Percentiles rank a stretch among this genome's conserved stretches.
These are phyloP conservation scores for Ptychadena robeensis DNA, from an alignment of 2,797 vertebrate genomes.

Conservation along the genomic window DNA sequence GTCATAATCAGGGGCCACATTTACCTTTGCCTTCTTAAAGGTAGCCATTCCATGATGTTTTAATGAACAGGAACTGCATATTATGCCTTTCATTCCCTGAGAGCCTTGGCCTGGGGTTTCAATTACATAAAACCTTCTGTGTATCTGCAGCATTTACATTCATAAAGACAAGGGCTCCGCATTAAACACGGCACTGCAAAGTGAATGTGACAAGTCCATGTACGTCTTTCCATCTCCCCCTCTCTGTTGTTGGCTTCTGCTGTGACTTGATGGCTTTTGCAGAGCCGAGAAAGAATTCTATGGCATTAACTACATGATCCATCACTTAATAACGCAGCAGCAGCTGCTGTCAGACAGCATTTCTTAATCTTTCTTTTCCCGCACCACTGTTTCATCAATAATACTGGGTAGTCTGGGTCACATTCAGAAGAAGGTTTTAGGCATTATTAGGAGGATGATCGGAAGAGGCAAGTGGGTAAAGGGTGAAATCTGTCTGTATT, in stretches of 20 bases:
- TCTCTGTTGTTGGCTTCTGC: slow-evolving; percentile 34
- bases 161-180: slow-evolving; percentile 35
- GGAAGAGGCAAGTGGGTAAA: not conserved
- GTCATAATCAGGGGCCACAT: slow-evolving; percentile 11
- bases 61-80: slow-evolving; percentile 17
- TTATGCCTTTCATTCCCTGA: not conserved
- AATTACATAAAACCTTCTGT: slow-evolving; percentile 29
- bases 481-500: not conserved
- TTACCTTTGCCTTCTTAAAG: not conserved
- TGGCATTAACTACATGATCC: slow-evolving; percentile 59
- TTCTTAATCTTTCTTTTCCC: slow-evolving; percentile 49
- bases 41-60: slow-evolving; percentile 24
- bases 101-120: slow-evolving; percentile 21
- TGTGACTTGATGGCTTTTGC: slow-evolving; percentile 44
- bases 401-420: slow-evolving; percentile 37
- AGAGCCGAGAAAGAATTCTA: slow-evolving; percentile 35
- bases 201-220: slow-evolving; percentile 42
- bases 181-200: slow-evolving; percentile 22
- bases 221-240: slow-evolving; percentile 33
- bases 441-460: slow-evolving; percentile 34
- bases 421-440: slow-evolving; percentile 45
- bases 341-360: slow-evolving; percentile 50
- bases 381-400: slow-evolving; percentile 55
- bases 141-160: slow-evolving; percentile 23
- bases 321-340: slow-evolving; percentile 59